Evolutionary conservation across 1,140 invertebrate genomes (phyloP).

Genomic region (Bombus polaris): DNA sequence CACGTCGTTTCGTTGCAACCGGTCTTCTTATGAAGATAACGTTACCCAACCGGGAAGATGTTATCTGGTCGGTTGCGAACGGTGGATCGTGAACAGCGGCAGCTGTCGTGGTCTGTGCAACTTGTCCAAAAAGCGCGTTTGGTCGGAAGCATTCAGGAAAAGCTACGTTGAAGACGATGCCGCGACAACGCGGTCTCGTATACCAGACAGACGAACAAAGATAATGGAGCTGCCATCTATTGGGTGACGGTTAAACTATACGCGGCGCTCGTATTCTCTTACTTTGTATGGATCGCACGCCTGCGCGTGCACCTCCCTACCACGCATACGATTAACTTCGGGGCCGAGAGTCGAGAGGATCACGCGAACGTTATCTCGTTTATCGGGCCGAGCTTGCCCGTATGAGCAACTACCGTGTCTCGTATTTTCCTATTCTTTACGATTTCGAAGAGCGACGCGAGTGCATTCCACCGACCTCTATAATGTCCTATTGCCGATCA

Average conservation of each 20-base stretch:
- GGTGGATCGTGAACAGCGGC: not conserved
- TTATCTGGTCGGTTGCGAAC: not conserved
- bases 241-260: conserved; percentile 75
- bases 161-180: not conserved
- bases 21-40: not conserved
- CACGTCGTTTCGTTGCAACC: not conserved
- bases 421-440: conserved; percentile 47
- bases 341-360: conserved; percentile 44
- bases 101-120: conserved; percentile 11
- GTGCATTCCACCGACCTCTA: not conserved
- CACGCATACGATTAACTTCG: conserved; percentile 56
- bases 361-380: conserved; percentile 60
- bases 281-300: conserved; percentile 57
- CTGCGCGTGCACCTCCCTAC: conserved; percentile 28
- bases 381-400: conserved; percentile 54
- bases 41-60: not conserved
- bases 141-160: not conserved
- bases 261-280: conserved; percentile 47
- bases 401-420: conserved; percentile 35
- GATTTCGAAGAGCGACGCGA: conserved; percentile 18
- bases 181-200: conserved; percentile 3
- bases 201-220: conserved; percentile 67
- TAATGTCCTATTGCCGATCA: not conserved
- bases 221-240: conserved; percentile 82
- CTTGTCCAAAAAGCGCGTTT: conserved; percentile 4